Evolutionary conservation across 2,797 vertebrate species (phyloP).

Genomic region (Synaphobranchus kaupii): DNA sequence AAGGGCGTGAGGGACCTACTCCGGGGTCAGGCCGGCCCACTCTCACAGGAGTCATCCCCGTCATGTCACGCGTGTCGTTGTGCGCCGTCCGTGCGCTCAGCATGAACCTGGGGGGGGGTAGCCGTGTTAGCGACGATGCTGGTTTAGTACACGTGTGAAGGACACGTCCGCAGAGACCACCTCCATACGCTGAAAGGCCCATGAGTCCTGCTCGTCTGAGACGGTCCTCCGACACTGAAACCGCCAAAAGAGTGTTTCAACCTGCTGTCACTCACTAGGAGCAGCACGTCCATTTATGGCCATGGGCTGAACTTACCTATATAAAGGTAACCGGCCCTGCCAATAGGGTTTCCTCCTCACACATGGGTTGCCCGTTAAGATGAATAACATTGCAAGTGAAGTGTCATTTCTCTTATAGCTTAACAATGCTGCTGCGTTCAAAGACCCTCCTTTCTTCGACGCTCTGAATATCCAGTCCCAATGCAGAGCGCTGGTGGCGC

Average conservation of each 20-base stretch:
- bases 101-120: background rate
- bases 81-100: background rate
- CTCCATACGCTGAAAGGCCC: no score
- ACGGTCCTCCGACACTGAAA: background rate
- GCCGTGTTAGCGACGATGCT: background rate
- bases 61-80: background rate
- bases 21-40: background rate
- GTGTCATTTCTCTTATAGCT: no score
- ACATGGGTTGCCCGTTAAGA: no score
- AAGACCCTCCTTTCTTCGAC: no score
- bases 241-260: background rate
- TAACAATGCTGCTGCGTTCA: no score
- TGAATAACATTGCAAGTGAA: no score
- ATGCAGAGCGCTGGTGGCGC: background rate
- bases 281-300: background rate
- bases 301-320: background rate
- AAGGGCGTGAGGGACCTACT: background rate
- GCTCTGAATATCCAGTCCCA: no score
- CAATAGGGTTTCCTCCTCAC: no score
- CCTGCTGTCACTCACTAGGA: background rate
- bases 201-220: no score
- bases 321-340: no score
- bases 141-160: no score
- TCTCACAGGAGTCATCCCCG: background rate
- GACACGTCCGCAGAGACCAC: no score